Conservation (phyloP, 2,797 vertebrate genomes). For the Chloroceryle inda region DNA sequence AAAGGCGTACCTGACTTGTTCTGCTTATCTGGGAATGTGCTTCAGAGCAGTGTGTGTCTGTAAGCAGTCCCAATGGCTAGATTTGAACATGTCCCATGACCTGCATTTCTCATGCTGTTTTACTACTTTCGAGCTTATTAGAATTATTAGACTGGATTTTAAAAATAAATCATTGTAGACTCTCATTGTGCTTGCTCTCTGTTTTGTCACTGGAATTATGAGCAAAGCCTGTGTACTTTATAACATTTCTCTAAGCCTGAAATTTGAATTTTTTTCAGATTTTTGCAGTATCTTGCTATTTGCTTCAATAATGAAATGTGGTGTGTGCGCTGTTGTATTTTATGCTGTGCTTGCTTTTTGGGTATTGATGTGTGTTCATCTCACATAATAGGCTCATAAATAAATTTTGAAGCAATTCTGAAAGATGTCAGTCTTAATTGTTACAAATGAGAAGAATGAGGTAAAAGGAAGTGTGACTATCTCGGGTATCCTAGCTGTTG, state of each 20-base stretch:
- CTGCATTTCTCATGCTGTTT: background rate
- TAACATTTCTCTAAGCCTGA: background rate
- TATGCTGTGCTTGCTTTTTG: background rate
- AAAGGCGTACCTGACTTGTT: accelerated
- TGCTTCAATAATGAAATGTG: background rate
- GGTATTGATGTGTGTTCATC: background rate
- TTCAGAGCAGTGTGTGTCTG: accelerated
- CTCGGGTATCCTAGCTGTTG: background rate
- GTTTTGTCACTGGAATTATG: background rate
- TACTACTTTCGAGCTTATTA: background rate
- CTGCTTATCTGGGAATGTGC: background rate
- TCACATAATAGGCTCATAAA: background rate
- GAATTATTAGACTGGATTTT: background rate
- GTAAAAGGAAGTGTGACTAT: background rate
- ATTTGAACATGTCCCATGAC: accelerated
- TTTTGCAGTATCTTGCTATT: background rate
- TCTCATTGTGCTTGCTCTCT: background rate
- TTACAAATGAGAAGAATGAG: background rate
- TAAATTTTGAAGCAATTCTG: background rate
- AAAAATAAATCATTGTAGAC: background rate
- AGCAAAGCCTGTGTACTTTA: background rate
- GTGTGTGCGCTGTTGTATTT: background rate
- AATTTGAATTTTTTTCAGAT: background rate
- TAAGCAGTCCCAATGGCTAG: background rate
- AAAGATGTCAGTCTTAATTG: background rate